Base-by-base conservation (phyloP, 1,140 invertebrate species). In the Globodera rostochiensis region DNA sequence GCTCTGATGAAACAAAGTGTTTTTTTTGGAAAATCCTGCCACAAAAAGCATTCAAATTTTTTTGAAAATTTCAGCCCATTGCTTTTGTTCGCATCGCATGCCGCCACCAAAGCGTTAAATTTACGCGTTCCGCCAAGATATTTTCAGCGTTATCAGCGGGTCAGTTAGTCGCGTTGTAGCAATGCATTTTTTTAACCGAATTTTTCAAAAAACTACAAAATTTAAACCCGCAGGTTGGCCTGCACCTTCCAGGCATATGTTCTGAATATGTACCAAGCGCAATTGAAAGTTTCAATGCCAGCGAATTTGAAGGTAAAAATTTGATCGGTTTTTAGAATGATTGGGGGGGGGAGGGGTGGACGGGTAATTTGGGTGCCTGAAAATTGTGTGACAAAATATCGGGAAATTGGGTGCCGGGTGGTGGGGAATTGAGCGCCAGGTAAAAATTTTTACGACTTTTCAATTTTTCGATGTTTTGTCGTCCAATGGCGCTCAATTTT, bases 251-350 rank as follows among this genome's bases (percentile, higher is more conserved):
- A 0, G 88, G 88, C 70, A 83, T 89, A 11, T 89, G 88, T 78
- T 84, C 87, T 13, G 87, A 88, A 21, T 89, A 87, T 66, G 86
- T 89, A 6, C 88, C 88, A 19, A 90, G 85, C 11, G 87, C 87
- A 11, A 86, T 89, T 15, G 87, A 89, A 64, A 83, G 79, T 13
- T 89, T 89, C 79, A 90, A 89, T 77, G 87, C 84, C 36, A 89
- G 83, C 73, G 86, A 86, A 77, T 89, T 89, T 79, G 88, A 89
- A 80, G 87, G 87, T 85, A 45, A 74, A 74, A 70, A n/a, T 6
- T 73, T 74, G 1, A 25, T 25, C 25, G 25, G 25, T 25, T 25
- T 25, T 25, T 25, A 25, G 25, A 25, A 25, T 25, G 25, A 25
- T 25, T 25, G 1, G 25, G 25, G 25, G 25, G 25, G 25, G 25